These are phyloP conservation scores for Lepidostoma basale DNA, from an alignment of 1,140 invertebrate species.

Conservation along the genomic window DNA sequence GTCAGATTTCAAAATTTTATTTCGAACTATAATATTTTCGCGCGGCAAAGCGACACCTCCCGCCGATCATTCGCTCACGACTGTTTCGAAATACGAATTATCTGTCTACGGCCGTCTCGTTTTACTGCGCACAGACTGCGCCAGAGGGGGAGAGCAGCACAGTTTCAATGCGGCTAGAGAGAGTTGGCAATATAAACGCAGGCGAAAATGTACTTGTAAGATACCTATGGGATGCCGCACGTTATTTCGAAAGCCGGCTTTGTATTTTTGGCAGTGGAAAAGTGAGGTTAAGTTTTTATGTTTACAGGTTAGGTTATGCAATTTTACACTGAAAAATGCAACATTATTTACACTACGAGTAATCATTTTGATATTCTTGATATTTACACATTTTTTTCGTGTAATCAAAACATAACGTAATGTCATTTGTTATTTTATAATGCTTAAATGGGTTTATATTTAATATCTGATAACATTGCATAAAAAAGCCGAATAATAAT, in stretches of 20 bases:
- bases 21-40: slow-evolving; percentile 14
- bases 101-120: background rate
- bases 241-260: slow-evolving; percentile 35
- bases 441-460: no score
- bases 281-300: slow-evolving; percentile 29
- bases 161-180: background rate
- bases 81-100: slow-evolving; percentile 25
- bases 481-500: no score
- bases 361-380: no score
- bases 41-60: slow-evolving; percentile 22
- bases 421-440: no score
- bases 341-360: no score
- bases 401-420: no score
- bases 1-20: slow-evolving; percentile 21
- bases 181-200: background rate
- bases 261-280: slow-evolving; percentile 30
- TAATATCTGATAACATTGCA: no score
- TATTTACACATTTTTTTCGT: no score
- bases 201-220: slow-evolving; percentile 12
- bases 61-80: slow-evolving; percentile 14
- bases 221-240: slow-evolving; percentile 2
- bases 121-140: slow-evolving; percentile 38
- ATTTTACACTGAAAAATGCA: no score
- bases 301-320: slow-evolving; percentile 17
- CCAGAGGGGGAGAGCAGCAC: slow-evolving; percentile 14